A percentile compares a stretch with the other conserved stretches of the same genome.
Conservation (phyloP, 2,888 invertebrate genomes). For the Drosophila phalerata region DNA sequence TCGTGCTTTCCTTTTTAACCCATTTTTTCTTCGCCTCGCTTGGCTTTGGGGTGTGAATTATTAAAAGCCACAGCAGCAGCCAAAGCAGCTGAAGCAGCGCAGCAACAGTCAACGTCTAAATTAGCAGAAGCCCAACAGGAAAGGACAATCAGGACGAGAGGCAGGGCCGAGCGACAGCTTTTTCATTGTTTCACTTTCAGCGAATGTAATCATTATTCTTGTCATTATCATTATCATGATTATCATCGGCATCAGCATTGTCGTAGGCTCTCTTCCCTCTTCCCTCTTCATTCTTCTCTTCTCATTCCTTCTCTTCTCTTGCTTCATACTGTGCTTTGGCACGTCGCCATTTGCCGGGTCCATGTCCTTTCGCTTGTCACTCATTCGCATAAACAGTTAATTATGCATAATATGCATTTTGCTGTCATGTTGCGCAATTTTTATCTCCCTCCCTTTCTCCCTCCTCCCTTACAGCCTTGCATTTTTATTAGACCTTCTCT, state of each 20-base stretch:
- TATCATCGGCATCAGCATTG: slow-evolving; percentile 56
- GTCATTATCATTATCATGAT: slow-evolving; percentile 53
- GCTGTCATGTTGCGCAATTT: slow-evolving; percentile 82
- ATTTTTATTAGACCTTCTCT: slow-evolving; percentile 55
- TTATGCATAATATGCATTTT: slow-evolving; percentile 84
- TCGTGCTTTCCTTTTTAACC: slow-evolving; percentile 64
- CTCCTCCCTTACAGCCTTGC: slow-evolving; percentile 7
- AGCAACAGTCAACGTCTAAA: slow-evolving; percentile 64
- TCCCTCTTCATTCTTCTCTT: not conserved
- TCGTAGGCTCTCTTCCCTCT: slow-evolving; percentile 32
- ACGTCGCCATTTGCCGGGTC: slow-evolving; percentile 43
- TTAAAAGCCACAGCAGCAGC: slow-evolving; percentile 68
- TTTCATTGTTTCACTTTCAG: slow-evolving; percentile 77
- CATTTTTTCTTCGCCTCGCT: slow-evolving; percentile 61
- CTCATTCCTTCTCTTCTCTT: not conserved
- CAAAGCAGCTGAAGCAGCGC: slow-evolving; percentile 5
- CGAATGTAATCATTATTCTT: slow-evolving; percentile 61
- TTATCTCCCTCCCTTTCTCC: slow-evolving; percentile 33
- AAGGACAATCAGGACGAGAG: slow-evolving; percentile 33
- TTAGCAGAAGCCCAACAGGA: slow-evolving; percentile 60
- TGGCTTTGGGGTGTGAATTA: slow-evolving; percentile 74
- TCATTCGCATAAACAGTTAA: slow-evolving; percentile 82
- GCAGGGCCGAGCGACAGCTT: slow-evolving; percentile 27
- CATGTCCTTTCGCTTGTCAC: slow-evolving; percentile 78
- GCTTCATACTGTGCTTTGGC: slow-evolving; percentile 31